A percentile compares a stretch with the other conserved stretches of the same genome.
Conservation (phyloP, 2,797 vertebrate species). For the Vireo griseus region DNA sequence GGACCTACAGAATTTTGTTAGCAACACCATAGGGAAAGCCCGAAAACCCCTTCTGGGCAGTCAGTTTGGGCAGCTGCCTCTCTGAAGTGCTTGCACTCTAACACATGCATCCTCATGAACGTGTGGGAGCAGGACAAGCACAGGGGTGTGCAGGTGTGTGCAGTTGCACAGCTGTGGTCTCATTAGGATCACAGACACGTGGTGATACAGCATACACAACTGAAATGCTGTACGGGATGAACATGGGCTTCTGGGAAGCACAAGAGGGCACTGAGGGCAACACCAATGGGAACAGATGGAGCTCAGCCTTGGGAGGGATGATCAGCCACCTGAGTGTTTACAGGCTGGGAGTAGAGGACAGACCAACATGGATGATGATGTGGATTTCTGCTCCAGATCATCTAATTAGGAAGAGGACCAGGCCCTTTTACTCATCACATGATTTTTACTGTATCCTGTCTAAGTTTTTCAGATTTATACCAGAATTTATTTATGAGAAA, state of each 20-base stretch:
- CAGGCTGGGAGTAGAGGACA: not conserved
- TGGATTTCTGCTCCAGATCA: not conserved
- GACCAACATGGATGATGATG: not conserved
- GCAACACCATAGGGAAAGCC: not conserved
- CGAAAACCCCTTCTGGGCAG: not conserved
- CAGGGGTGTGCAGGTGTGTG: not conserved
- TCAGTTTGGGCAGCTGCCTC: not conserved
- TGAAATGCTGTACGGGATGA: not conserved
- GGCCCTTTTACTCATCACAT: not conserved
- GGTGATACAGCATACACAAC: accelerated
- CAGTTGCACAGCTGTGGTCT: not conserved
- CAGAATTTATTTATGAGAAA: not conserved
- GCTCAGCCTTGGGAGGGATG: not conserved
- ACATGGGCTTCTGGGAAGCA: not conserved
- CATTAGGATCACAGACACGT: not conserved
- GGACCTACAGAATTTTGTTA: not conserved
- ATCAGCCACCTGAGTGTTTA: not conserved
- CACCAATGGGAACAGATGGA: not conserved
- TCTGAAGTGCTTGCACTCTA: not conserved
- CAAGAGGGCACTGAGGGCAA: accelerated
- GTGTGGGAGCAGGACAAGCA: not conserved
- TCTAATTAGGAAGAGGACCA: not conserved
- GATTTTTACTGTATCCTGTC: not conserved
- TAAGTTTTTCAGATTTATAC: not conserved
- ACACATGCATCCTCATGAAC: not conserved